Base-by-base conservation (phyloP, 1,140 invertebrate genomes). In the Nomia melanderi region DNA sequence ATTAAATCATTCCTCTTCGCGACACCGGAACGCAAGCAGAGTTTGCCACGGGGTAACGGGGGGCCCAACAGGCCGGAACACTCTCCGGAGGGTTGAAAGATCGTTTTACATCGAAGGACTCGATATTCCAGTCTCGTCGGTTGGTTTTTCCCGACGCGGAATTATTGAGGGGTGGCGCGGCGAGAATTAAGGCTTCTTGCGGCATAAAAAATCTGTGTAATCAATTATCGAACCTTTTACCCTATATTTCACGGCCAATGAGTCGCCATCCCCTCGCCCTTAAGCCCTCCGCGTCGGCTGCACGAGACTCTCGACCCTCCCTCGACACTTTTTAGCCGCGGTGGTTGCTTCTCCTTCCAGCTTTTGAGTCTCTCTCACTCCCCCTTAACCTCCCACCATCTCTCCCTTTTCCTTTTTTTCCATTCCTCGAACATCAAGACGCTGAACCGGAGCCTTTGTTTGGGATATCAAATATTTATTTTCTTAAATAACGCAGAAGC, bases 161-260 rank as follows among this genome's bases (percentile, higher is more conserved):
- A 90, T 90, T 90, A 91, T 90, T 85, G 88, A 79, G 84, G 86
- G 86, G 87, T 85, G 87, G 84, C 75, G 85, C 83, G 88, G 86
- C 85, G 88, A 90, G 89, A 91, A 92, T 92, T 91, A 91, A 92
- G 89, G 89, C 87, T 88, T 90, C 88, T 92, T 90, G 90, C 87
- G 90, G 91, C 89, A 91, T 91, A 91, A 91, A 91, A 92, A 92
- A 91, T 92, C 90, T 90, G 91, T 91, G 90, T 91, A 92, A 92
- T 92, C 91, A 92, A 91, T 92, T 92, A 91, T 91, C 89, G 91
- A 92, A 91, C 89, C 90, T 91, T 90, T 91, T 91, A 89, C 88
- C 87, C 89, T 86, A 91, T 91, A 91, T 92, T 91, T 92, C 89
- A 91, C 87, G 89, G 90, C 87, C 90, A 91, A 92, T 91, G 89